Evolutionary conservation across 2,888 invertebrate species (phyloP).

Genomic region (Eilema sororculum): DNA sequence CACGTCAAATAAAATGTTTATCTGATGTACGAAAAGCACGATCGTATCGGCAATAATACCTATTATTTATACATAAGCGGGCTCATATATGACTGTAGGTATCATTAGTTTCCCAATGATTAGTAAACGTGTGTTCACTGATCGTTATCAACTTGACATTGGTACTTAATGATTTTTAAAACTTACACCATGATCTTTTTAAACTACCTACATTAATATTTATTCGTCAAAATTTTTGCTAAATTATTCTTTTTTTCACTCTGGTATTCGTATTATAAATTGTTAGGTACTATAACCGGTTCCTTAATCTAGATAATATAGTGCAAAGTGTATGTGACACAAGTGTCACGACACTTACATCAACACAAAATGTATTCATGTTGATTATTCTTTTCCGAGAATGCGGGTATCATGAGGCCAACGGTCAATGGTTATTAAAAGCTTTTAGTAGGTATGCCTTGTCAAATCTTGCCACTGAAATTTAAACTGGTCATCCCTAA

Average conservation of each 20-base stretch:
- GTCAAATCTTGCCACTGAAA: not conserved
- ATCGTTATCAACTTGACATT: slow-evolving; percentile 31
- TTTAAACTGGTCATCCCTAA: too few species aligned
- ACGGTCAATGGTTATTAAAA: not conserved
- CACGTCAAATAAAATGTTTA: slow-evolving; percentile 40
- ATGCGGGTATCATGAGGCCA: not conserved
- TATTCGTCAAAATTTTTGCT: not conserved
- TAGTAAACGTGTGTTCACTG: slow-evolving; percentile 12
- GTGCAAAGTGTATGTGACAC: not conserved
- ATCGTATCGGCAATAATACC: slow-evolving; percentile 29
- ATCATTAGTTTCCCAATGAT: slow-evolving; percentile 14
- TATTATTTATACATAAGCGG: slow-evolving; percentile 35
- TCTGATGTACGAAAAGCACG: slow-evolving; percentile 43
- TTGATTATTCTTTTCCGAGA: not conserved
- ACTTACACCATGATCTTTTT: slow-evolving; percentile 1
- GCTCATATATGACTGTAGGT: slow-evolving; percentile 12
- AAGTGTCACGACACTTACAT: too few species aligned
- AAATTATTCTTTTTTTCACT: not conserved
- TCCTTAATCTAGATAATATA: too few species aligned
- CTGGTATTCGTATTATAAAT: not conserved
- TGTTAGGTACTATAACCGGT: not conserved
- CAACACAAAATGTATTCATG: not conserved
- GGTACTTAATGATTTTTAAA: slow-evolving; percentile 25
- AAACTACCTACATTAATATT: not conserved
- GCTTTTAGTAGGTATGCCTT: not conserved